Conservation (phyloP, 2,113 vertebrate genomes). For the Cyprinodon tularosa region DNA sequence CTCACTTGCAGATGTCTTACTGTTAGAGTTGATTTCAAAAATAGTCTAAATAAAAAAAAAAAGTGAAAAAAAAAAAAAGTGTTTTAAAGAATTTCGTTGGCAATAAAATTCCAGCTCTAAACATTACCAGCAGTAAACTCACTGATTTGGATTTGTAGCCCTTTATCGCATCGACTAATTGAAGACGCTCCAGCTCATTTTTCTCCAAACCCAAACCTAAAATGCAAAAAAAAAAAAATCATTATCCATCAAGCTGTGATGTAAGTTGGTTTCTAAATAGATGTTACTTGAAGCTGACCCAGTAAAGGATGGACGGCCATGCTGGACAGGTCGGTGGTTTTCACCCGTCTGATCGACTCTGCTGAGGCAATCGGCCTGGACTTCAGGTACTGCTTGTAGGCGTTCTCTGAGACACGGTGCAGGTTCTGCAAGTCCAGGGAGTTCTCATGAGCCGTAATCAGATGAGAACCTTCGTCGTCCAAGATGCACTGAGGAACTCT, state of each 20-base stretch:
- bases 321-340: slow-evolving; percentile 81
- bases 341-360: slow-evolving; percentile 91
- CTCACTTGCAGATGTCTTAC: slow-evolving; percentile 83
- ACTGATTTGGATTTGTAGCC: slow-evolving; percentile 88
- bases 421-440: slow-evolving; percentile 87
- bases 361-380: slow-evolving; percentile 87
- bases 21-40: slow-evolving; percentile 94
- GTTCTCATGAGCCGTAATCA: slow-evolving; percentile 79
- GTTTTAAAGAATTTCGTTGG: neutral
- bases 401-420: slow-evolving; percentile 83
- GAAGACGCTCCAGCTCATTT: slow-evolving; percentile 86
- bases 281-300: slow-evolving; percentile 76
- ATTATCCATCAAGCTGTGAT: neutral
- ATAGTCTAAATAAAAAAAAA: slow-evolving; percentile 83
- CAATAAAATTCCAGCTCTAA: neutral
- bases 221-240: slow-evolving; percentile 7
- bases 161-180: slow-evolving; percentile 90
- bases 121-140: slow-evolving; percentile 56
- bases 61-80: neutral
- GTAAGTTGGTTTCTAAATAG: neutral
- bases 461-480: slow-evolving; percentile 87
- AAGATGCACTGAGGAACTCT: slow-evolving; percentile 91
- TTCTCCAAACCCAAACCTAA: slow-evolving; percentile 85
- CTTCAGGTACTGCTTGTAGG: slow-evolving; percentile 92
- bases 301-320: slow-evolving; percentile 91